Evolutionary conservation across 2,888 invertebrate species (phyloP), one percentile per base, ranked within the genome.

Genomic region (Ganaspis brasiliensis): DNA sequence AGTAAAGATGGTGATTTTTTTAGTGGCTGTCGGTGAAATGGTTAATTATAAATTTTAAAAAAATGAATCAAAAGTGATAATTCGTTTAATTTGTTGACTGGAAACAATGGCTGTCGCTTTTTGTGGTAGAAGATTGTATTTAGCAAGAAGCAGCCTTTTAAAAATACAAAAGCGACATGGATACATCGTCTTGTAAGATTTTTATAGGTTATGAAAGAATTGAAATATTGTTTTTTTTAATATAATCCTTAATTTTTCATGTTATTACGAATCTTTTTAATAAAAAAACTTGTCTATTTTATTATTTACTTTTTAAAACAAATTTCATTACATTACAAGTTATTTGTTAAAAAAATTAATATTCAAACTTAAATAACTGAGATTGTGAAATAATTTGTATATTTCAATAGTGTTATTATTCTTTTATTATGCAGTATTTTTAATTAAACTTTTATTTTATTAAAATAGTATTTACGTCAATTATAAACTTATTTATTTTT

Each of bases 181-280:
- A 87, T 96, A 95, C 87, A 94, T 95, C 80, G 95, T 96, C 55
- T 91, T 96, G 95, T 96, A 92, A 94, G 95, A 78, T 59, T 59
- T 76, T 59, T 59, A 49, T 35, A 73, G 49, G 71, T 59, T 76
- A 9, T 52, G 72, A 45, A 56, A 31, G 72, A 31, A 19, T 37
- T 21, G 75, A 24, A 35, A 49, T 8, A 52, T 19, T 52, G 16
- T 52, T 19, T 16, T 6, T n/a, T 3, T 16, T 19, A 52, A 19
- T 6, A 8, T 9, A 19, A 19, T 9, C n/a, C n/a, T n/a, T 52
- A 52, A 6, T 6, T 4, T 6, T 35, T 16, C 16, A 16, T 16
- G 4, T 19, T 19, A 19, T 8, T 8, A 19, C 6, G 9, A 19
- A 9, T 52, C 16, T 8, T 9, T 52, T 52, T 19, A 16, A 16